phyloP scores from a whole-genome alignment of 2,797 vertebrate genomes.

The Amphiprion clarkii region DNA sequence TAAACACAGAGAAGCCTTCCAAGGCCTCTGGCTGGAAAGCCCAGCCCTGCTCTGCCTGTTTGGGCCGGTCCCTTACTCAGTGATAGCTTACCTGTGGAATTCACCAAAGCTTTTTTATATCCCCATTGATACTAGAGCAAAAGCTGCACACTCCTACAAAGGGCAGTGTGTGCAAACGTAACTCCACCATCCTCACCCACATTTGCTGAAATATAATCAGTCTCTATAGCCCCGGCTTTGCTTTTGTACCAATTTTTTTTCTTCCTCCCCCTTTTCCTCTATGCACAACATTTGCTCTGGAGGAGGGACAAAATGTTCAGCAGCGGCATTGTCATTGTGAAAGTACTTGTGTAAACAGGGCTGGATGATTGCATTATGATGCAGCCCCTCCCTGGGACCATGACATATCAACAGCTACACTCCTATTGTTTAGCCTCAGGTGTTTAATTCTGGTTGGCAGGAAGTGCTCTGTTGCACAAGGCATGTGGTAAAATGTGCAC shows the following conservation, averaged over 20 bases:
- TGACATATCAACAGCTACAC: constrained; percentile 62
- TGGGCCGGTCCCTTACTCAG: constrained; percentile 84
- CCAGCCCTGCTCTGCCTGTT: constrained; percentile 88
- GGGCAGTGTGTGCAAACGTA: constrained; percentile 76
- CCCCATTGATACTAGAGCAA: constrained; percentile 77
- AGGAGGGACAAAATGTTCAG: constrained; percentile 70
- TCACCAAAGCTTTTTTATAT: constrained; percentile 88
- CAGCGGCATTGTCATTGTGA: constrained; percentile 74
- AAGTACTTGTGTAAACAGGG: constrained; percentile 80
- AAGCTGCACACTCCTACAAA: constrained; percentile 72
- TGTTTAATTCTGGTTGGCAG: constrained; percentile 79
- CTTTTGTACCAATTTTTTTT: constrained; percentile 58
- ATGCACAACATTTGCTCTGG: constrained; percentile 54
- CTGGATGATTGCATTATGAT: constrained; percentile 68
- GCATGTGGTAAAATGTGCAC: constrained; percentile 64
- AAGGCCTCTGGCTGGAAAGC: constrained; percentile 81
- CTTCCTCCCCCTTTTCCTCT: constrained; percentile 52
- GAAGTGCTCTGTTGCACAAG: constrained; percentile 76
- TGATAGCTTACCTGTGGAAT: constrained; percentile 93
- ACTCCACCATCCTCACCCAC: constrained; percentile 60
- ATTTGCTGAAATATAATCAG: constrained; percentile 74
- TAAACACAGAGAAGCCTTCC: constrained; percentile 83
- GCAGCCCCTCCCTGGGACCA: constrained; percentile 71
- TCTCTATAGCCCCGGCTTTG: constrained; percentile 74
- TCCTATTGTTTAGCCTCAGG: constrained; percentile 79